Evolutionary conservation across 1,140 invertebrate genomes (phyloP).

Genomic region (Panagrolaimus sp.): DNA sequence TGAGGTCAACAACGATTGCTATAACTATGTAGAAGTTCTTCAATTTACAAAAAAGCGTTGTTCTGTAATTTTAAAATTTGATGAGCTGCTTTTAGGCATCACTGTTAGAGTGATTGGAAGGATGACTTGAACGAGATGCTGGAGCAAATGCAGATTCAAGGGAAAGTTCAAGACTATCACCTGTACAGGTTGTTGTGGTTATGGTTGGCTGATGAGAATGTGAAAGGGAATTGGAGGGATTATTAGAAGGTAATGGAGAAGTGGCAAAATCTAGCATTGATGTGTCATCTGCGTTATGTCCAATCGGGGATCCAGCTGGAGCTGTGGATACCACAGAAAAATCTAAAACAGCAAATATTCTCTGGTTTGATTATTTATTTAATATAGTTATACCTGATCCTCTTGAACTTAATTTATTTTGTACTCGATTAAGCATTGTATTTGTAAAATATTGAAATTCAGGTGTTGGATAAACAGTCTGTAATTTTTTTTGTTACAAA

Average conservation of each 20-base stretch:
- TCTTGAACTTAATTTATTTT: slow-evolving; percentile 19
- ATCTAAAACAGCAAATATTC: slow-evolving; percentile 2
- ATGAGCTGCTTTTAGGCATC: too few relatives aligned
- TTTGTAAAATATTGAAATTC: slow-evolving; percentile 22
- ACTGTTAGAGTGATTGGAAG: too few relatives aligned
- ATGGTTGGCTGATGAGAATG: not conserved
- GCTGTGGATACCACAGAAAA: slow-evolving; percentile 5
- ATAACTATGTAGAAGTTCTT: too few relatives aligned
- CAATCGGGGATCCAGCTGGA: slow-evolving; percentile 1
- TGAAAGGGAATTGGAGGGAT: not conserved
- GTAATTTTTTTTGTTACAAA: not conserved
- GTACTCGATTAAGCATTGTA: slow-evolving; percentile 25
- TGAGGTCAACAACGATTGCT: too few relatives aligned
- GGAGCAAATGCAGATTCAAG: slow-evolving; percentile 12
- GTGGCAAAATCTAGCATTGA: slow-evolving; percentile 11
- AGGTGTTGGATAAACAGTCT: slow-evolving; percentile 24
- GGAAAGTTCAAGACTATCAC: slow-evolving; percentile 8
- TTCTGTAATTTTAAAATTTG: too few relatives aligned
- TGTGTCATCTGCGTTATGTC: not conserved
- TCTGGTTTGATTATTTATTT: not conserved
- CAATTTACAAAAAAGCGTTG: too few relatives aligned
- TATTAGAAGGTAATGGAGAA: slow-evolving; percentile 13
- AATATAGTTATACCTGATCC: slow-evolving; percentile 21
- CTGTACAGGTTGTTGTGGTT: slow-evolving; percentile 11
- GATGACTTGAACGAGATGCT: not conserved